Conservation (phyloP, 2,113 vertebrate species). For the Pangasianodon gigas region DNA sequence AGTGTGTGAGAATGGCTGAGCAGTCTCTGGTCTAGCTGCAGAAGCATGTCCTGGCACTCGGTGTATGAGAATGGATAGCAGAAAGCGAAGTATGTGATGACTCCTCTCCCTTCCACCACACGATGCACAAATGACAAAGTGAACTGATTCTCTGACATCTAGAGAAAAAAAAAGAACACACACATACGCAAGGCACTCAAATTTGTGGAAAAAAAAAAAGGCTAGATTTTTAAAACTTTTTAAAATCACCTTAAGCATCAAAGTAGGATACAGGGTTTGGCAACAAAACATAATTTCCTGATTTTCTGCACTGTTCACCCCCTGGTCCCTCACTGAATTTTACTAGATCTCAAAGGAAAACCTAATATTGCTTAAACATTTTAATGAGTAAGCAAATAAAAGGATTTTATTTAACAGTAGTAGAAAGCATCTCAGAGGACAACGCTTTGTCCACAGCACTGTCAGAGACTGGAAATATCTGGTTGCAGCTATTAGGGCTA, state of each 20-base stretch:
- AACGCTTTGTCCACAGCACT: not conserved
- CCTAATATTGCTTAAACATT: not conserved
- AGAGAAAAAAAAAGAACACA: constrained; percentile 25
- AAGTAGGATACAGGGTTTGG: too few species aligned
- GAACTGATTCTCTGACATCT: constrained; percentile 93
- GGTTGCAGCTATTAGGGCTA: not conserved
- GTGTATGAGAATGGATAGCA: constrained; percentile 95
- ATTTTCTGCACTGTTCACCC: not conserved
- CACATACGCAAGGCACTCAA: not conserved
- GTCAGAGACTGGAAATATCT: not conserved
- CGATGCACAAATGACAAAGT: constrained; percentile 92
- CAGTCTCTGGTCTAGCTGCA: constrained; percentile 82
- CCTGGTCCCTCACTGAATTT: not conserved
- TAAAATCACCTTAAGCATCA: not conserved
- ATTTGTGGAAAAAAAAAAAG: not conserved
- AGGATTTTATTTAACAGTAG: not conserved
- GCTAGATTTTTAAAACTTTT: too few species aligned
- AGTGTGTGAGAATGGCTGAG: constrained; percentile 73
- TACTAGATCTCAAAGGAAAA: not conserved
- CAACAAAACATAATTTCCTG: not conserved
- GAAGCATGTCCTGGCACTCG: constrained; percentile 92
- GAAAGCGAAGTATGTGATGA: constrained; percentile 94
- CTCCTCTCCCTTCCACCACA: constrained; percentile 83
- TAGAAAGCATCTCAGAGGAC: not conserved
- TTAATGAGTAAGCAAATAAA: not conserved